Conservation (phyloP, 2,888 invertebrate genomes). For the Stenolophus ochropezus region DNA sequence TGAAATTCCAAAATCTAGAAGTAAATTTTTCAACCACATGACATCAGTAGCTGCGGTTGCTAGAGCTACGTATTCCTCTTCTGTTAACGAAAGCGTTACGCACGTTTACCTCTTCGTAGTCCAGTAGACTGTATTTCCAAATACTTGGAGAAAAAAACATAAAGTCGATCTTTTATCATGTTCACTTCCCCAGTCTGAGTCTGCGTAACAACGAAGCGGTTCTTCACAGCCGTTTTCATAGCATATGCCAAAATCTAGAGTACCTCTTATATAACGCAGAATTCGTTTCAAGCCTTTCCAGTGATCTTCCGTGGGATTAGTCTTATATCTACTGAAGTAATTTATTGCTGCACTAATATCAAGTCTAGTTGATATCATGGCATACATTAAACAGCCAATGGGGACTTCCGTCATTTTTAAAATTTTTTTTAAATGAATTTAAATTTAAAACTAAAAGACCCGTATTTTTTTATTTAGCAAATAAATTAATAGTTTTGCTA, state of each 20-base stretch:
- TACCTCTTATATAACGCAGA: too few relatives aligned
- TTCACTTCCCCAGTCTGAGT: conserved; percentile 65
- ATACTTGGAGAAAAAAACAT: too few relatives aligned
- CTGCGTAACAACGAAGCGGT: conserved; percentile 61
- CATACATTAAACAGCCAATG: conserved; percentile 50
- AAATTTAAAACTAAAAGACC: too few relatives aligned
- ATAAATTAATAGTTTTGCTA: too few relatives aligned
- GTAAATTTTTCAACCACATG: too few relatives aligned
- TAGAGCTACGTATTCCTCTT: conserved; percentile 66
- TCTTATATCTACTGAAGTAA: conserved; percentile 51
- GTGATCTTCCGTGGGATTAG: conserved; percentile 42
- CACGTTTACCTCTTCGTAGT: conserved; percentile 65
- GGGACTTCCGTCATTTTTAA: too few relatives aligned
- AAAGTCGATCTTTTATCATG: conserved; percentile 65
- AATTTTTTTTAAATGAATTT: too few relatives aligned
- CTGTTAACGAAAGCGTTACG: conserved; percentile 66
- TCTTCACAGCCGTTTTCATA: conserved; percentile 18
- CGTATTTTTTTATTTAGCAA: too few relatives aligned
- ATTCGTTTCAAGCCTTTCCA: too few relatives aligned
- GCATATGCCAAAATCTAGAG: conserved; percentile 51
- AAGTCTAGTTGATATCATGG: conserved; percentile 48
- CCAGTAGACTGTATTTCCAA: conserved; percentile 66
- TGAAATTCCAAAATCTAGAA: too few relatives aligned
- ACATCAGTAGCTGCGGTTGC: too few relatives aligned
- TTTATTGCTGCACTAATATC: too few relatives aligned